A percentile compares a stretch with the other conserved stretches of the same genome.
Evolutionary conservation across 1,140 invertebrate species (phyloP).

Genomic region (Drosophila albomicans): DNA sequence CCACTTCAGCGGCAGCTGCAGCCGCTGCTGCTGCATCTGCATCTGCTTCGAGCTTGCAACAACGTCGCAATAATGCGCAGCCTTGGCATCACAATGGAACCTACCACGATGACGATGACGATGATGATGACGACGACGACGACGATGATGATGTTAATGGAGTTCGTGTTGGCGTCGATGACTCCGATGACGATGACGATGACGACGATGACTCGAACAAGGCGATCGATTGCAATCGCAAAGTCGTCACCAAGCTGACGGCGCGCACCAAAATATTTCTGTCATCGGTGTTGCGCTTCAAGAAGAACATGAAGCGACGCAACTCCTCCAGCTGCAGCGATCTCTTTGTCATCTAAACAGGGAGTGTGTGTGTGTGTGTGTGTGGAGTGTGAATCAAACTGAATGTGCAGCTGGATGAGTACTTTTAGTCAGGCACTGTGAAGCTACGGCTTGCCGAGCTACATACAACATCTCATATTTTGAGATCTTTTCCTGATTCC

Average conservation of each 20-base stretch:
- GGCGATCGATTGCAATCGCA: conserved; percentile 63
- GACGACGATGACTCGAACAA: conserved; percentile 8
- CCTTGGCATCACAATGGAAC: neutral
- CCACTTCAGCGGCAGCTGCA: conserved; percentile 52
- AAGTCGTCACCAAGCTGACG: conserved; percentile 78
- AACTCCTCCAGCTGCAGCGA: conserved; percentile 82
- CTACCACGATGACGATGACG: too few species aligned
- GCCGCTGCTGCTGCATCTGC: conserved; percentile 36
- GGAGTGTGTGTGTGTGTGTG: neutral
- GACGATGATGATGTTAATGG: neutral
- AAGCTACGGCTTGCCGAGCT: neutral
- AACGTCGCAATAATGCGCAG: conserved; percentile 7
- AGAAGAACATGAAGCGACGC: conserved; percentile 74
- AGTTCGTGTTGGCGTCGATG: neutral
- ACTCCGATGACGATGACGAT: conserved; percentile 17
- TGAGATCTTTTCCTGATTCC: too few species aligned
- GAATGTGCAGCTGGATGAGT: neutral
- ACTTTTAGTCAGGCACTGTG: neutral
- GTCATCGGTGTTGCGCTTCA: conserved; percentile 78
- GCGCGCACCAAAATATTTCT: conserved; percentile 76
- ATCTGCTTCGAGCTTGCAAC: conserved; percentile 28
- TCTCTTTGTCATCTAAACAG: conserved; percentile 78
- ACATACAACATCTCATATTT: neutral
- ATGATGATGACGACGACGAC: neutral
- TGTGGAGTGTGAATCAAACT: neutral